Conservation (phyloP, 2,888 invertebrate species). For the Melinaea marsaeus region DNA sequence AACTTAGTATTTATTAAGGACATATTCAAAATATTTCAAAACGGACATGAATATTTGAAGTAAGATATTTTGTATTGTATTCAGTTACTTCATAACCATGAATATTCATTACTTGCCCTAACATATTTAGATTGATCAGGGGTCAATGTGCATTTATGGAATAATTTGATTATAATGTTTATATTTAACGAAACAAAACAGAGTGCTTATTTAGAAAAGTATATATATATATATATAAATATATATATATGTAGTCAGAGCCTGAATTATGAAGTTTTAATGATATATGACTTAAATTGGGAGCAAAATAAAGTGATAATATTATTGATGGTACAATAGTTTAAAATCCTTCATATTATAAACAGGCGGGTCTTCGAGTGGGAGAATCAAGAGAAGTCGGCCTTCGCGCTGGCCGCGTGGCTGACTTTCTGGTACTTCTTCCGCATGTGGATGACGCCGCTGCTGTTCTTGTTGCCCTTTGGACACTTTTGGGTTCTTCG, state of each 20-base stretch:
- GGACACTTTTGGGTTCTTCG: conserved; percentile 56
- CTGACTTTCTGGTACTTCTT: conserved; percentile 65
- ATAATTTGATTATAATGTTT: background rate
- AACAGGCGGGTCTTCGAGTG: conserved; percentile 62
- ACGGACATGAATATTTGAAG: conserved; percentile 64
- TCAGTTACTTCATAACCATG: conserved; percentile 16
- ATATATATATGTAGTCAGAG: too few relatives aligned
- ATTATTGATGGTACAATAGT: background rate
- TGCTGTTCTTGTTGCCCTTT: conserved; percentile 55
- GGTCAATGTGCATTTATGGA: conserved; percentile 9
- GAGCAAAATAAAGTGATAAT: background rate
- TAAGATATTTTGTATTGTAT: conserved; percentile 44
- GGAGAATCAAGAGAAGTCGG: conserved; percentile 62
- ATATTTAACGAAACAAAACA: background rate
- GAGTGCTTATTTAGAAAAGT: background rate
- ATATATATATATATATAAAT: too few relatives aligned
- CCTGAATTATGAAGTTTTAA: too few relatives aligned
- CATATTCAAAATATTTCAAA: conserved; percentile 52
- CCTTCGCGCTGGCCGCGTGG: conserved; percentile 56
- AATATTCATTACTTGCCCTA: conserved; percentile 13
- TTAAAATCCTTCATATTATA: background rate
- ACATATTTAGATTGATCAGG: conserved; percentile 6
- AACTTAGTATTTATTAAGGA: conserved; percentile 64
- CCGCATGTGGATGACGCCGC: conserved; percentile 66
- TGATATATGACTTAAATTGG: too few relatives aligned